These are phyloP conservation scores for Celastrina argiolus DNA, from an alignment of 2,888 invertebrate species.

Conservation along the genomic window DNA sequence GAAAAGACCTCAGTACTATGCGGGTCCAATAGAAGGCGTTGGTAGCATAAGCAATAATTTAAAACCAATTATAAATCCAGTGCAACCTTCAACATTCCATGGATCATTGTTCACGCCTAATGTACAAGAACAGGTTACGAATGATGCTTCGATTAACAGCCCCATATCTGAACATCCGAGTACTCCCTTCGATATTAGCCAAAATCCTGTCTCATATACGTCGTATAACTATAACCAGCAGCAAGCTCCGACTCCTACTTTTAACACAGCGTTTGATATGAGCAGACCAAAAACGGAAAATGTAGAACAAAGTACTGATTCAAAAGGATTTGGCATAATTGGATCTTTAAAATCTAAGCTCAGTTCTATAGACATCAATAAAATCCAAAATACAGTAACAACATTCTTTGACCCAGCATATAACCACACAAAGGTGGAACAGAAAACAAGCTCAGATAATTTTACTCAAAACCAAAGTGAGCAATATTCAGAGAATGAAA, in stretches of 20 bases:
- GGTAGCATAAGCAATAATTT: conserved; percentile 61
- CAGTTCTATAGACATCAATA: conserved; percentile 65
- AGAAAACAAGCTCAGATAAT: conserved; percentile 33
- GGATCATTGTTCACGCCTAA: conserved; percentile 54
- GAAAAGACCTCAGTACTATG: conserved; percentile 68
- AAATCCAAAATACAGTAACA: conserved; percentile 66
- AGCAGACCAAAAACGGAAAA: conserved; percentile 52
- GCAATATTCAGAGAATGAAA: conserved; percentile 13
- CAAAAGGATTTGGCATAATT: conserved; percentile 60
- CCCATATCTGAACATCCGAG: conserved; percentile 24
- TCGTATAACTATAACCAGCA: conserved; percentile 35
- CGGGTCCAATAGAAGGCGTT: conserved; percentile 68
- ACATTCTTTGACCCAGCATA: conserved; percentile 70
- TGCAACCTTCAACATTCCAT: conserved; percentile 45
- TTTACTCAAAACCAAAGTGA: conserved; percentile 29
- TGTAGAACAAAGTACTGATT: conserved; percentile 48
- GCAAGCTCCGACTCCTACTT: conserved; percentile 38
- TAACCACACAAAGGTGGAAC: conserved; percentile 50
- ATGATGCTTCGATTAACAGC: conserved; percentile 36
- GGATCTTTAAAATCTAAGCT: conserved; percentile 71
- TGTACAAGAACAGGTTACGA: conserved; percentile 33
- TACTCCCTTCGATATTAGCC: conserved; percentile 40
- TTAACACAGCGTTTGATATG: conserved; percentile 58
- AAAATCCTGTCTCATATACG: conserved; percentile 32
- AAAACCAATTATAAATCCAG: conserved; percentile 52